These are phyloP conservation scores for Xiphydria camelus DNA, from an alignment of 2,888 invertebrate genomes.

Conservation along the genomic window DNA sequence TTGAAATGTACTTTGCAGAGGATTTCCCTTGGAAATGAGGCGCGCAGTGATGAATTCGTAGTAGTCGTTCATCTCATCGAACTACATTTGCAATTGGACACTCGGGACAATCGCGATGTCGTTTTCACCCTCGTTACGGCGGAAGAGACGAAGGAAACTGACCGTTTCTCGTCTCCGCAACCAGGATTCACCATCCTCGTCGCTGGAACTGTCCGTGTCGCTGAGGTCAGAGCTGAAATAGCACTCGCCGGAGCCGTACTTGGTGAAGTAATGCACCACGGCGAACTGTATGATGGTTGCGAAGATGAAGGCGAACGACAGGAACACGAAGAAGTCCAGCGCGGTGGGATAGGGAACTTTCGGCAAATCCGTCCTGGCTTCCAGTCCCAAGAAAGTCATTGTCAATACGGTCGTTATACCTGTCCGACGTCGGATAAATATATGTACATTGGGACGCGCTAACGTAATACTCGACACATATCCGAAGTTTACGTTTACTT, in stretches of 20 bases:
- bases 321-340: slow-evolving; percentile 80
- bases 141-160: slow-evolving; percentile 24
- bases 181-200: slow-evolving; percentile 48
- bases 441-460: no score
- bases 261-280: slow-evolving; percentile 85
- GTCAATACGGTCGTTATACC: slow-evolving; percentile 83
- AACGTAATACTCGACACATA: no score
- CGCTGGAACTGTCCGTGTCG: slow-evolving; percentile 63
- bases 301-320: slow-evolving; percentile 79
- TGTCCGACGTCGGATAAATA: no score
- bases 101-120: slow-evolving; percentile 22
- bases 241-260: slow-evolving; percentile 79
- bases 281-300: slow-evolving; percentile 84
- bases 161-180: slow-evolving; percentile 17
- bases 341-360: slow-evolving; percentile 88
- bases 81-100: background rate
- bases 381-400: slow-evolving; percentile 81
- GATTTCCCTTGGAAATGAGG: slow-evolving; percentile 27
- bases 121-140: slow-evolving; percentile 31
- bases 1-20: slow-evolving; percentile 25
- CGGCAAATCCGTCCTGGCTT: slow-evolving; percentile 79
- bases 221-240: slow-evolving; percentile 71
- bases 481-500: no score
- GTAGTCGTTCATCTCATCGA: background rate
- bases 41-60: background rate